Evolutionary conservation across 2,888 invertebrate genomes (phyloP).

Genomic region (Panopea generosa): DNA sequence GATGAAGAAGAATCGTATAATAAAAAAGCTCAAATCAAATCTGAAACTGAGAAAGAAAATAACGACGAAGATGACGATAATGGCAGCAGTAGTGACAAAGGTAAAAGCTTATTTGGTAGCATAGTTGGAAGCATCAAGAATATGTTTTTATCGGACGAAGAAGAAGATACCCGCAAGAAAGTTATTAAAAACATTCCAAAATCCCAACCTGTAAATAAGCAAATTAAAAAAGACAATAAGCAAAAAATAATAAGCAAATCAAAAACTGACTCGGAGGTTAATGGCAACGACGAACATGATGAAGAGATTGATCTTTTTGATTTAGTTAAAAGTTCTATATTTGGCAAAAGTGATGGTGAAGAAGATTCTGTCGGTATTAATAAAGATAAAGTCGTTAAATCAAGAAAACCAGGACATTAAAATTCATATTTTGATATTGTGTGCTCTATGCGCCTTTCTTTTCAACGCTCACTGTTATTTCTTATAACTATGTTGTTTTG

Average conservation of each 20-base stretch:
- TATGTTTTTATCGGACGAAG: slow-evolving; percentile 65
- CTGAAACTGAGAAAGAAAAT: slow-evolving; percentile 8
- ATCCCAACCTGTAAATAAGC: slow-evolving; percentile 28
- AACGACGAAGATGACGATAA: slow-evolving; percentile 34
- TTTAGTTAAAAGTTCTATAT: slow-evolving; percentile 66
- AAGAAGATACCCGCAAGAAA: slow-evolving; percentile 49
- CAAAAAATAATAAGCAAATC: slow-evolving; percentile 30
- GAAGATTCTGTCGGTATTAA: slow-evolving; percentile 11
- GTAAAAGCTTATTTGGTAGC: slow-evolving; percentile 65
- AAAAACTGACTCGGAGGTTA: slow-evolving; percentile 32
- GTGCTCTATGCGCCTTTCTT: too few relatives aligned
- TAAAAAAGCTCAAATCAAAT: neutral
- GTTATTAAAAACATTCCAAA: slow-evolving; percentile 64
- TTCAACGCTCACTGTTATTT: too few relatives aligned
- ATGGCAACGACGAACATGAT: slow-evolving; percentile 63
- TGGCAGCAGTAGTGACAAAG: slow-evolving; percentile 18
- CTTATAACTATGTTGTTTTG: too few relatives aligned
- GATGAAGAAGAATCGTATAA: slow-evolving; percentile 7
- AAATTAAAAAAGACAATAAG: slow-evolving; percentile 18
- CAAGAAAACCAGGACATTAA: neutral
- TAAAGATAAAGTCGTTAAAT: neutral
- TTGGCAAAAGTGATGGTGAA: slow-evolving; percentile 49
- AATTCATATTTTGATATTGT: too few relatives aligned
- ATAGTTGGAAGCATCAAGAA: slow-evolving; percentile 66
- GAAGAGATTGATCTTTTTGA: slow-evolving; percentile 70